A percentile compares a stretch with the other conserved stretches of the same genome.
Evolutionary conservation across 2,888 invertebrate genomes (phyloP).

Genomic region (Drosophila ezoana): DNA sequence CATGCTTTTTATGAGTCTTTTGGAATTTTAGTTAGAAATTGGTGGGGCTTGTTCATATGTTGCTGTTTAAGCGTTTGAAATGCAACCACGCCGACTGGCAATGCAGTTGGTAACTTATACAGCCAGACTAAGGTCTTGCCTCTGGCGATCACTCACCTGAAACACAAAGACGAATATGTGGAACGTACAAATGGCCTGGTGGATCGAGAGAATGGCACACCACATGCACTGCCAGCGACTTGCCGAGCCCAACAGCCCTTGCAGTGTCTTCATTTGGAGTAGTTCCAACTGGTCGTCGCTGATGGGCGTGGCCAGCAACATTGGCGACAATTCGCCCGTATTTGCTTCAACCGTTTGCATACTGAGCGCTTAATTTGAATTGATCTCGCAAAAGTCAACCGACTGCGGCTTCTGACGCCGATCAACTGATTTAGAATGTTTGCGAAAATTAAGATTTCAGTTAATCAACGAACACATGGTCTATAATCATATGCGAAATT

Average conservation of each 20-base stretch:
- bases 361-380: constrained; percentile 10
- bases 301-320: constrained; percentile 37
- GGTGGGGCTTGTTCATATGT: constrained; percentile 8
- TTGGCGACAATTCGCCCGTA: constrained; percentile 61
- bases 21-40: background rate
- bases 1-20: background rate
- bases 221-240: constrained; percentile 87
- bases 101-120: constrained; percentile 25
- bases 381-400: constrained; percentile 49
- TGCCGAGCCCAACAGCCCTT: constrained; percentile 86
- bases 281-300: constrained; percentile 62
- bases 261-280: constrained; percentile 65
- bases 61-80: constrained; percentile 12
- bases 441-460: constrained; percentile 41
- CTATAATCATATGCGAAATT: constrained; percentile 55
- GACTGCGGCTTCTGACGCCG: constrained; percentile 51
- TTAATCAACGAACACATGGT: constrained; percentile 35
- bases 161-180: constrained; percentile 88
- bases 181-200: constrained; percentile 88
- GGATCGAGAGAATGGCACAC: constrained; percentile 87
- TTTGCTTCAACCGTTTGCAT: constrained; percentile 47
- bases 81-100: constrained; percentile 12
- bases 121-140: constrained; percentile 40
- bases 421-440: constrained; percentile 65
- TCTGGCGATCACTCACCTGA: constrained; percentile 78